A percentile compares a stretch with the other conserved stretches of the same genome.
Evolutionary conservation across 1,140 invertebrate species (phyloP).

Genomic region (Streblospio benedicti): DNA sequence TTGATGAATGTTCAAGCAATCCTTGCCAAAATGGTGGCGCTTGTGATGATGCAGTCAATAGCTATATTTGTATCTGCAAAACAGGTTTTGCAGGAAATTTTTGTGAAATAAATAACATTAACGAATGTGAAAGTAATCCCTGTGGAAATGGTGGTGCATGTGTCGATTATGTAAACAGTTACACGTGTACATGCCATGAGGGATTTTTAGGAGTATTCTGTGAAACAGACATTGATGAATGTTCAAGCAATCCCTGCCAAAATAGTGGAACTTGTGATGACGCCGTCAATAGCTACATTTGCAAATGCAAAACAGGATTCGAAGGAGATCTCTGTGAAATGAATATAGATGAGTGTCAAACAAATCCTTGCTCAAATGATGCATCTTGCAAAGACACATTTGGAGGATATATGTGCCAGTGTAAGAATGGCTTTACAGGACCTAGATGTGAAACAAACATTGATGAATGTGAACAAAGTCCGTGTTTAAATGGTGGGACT

Average conservation of each 20-base stretch:
- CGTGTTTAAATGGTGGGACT: neutral
- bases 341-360: neutral
- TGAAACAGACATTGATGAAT: neutral
- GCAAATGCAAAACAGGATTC: constrained; percentile 54
- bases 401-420: constrained; percentile 16
- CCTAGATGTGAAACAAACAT: constrained; percentile 15
- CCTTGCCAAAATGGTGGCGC: constrained; percentile 6
- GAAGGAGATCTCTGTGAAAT: constrained; percentile 34
- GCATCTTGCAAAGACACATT: no score
- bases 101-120: constrained; percentile 16
- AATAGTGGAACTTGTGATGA: neutral
- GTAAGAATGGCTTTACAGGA: constrained; percentile 17
- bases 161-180: constrained; percentile 39
- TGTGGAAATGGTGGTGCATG: constrained; percentile 84
- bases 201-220: neutral
- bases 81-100: neutral
- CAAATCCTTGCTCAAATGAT: constrained; percentile 18
- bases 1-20: neutral
- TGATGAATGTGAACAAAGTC: neutral
- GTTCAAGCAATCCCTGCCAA: neutral
- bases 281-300: constrained; percentile 41
- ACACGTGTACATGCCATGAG: neutral
- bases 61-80: neutral
- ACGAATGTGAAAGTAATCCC: constrained; percentile 70
- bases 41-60: neutral